Base-by-base conservation (phyloP, 2,888 invertebrate genomes). In the Tholera decimalis region DNA sequence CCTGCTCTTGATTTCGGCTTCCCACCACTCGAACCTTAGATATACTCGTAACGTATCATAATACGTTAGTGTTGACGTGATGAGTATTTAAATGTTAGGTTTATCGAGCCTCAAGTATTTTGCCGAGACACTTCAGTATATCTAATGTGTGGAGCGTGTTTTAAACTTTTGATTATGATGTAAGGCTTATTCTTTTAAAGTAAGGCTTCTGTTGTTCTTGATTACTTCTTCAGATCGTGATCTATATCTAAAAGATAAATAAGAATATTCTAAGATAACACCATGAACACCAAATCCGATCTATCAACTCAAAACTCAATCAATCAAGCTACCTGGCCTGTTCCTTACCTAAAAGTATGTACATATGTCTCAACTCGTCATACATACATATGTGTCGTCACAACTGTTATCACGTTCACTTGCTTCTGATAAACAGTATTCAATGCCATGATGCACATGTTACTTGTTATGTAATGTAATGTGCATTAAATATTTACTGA, bases 1-100 rank as follows among this genome's bases (percentile, higher is more conserved):
- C 79, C 81, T 83, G 83, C 88, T 86, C 89, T 87, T 88, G 88
- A 88, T 89, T 90, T 89, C 85, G 85, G 86, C 82, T 83, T 79
- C 86, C 84, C 88, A 88, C 91, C 89, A 89, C 91, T 92, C 90
- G 88, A 91, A 90, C 76, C 67, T 71, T 71, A 84, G 87, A 86
- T 92, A 89, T 89, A 67, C 68, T 72, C 68, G 35, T 69, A 90
- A 89, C 90, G 87, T 88, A 90, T 91, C 89, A 91, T 91, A 88
- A 84, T 78, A 83, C 79, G 86, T 79, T 85, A 83, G 85, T 86
- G 84, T 78, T 85, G 84, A 86, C 83, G 85, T 80, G 80, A 82
- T 75, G 81, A 82, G 86, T 86, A 77, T 85, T 84, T 73, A 71
- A 82, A 82, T 74, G 72, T 60, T 59, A 60, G 65, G 62, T 72